These are phyloP conservation scores for Apamea anceps DNA, from an alignment of 2,888 invertebrate genomes.

Conservation along the genomic window DNA sequence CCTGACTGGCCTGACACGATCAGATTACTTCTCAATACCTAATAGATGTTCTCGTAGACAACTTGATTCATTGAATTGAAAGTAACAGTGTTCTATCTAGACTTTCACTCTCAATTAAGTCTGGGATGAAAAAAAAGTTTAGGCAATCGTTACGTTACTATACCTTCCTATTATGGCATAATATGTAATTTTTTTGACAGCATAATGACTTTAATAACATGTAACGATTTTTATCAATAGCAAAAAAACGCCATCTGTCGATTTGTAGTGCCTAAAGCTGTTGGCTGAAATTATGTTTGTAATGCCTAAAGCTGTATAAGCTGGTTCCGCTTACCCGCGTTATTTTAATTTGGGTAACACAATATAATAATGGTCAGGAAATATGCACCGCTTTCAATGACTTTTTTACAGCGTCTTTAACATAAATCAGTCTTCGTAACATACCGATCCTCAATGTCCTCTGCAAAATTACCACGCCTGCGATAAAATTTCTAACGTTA, in stretches of 20 bases:
- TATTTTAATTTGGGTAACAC: too few relatives aligned
- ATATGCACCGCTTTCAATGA: too few relatives aligned
- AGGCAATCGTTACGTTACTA: slow-evolving; percentile 21
- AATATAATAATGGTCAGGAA: too few relatives aligned
- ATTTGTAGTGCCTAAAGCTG: not conserved
- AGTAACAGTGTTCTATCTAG: slow-evolving; percentile 30
- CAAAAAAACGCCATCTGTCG: not conserved
- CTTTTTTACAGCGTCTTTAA: too few relatives aligned
- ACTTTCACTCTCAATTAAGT: slow-evolving; percentile 48
- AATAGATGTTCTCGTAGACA: slow-evolving; percentile 1
- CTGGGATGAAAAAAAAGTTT: slow-evolving; percentile 19
- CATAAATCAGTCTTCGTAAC: too few relatives aligned
- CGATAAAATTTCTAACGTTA: too few relatives aligned
- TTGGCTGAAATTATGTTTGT: not conserved
- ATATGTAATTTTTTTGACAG: slow-evolving; percentile 35
- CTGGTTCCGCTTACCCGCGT: too few relatives aligned
- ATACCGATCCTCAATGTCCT: too few relatives aligned
- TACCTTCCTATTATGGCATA: slow-evolving; percentile 22
- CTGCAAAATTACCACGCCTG: too few relatives aligned
- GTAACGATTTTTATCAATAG: slow-evolving; percentile 15
- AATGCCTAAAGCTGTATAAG: slow-evolving; percentile 4
- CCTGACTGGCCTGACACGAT: not conserved
- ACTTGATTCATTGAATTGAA: slow-evolving; percentile 23
- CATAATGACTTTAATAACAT: slow-evolving; percentile 36
- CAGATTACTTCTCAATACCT: slow-evolving; percentile 7